phyloP scores from a whole-genome alignment of 2,888 invertebrate genomes.

The Acanthosepion pharaonis region DNA sequence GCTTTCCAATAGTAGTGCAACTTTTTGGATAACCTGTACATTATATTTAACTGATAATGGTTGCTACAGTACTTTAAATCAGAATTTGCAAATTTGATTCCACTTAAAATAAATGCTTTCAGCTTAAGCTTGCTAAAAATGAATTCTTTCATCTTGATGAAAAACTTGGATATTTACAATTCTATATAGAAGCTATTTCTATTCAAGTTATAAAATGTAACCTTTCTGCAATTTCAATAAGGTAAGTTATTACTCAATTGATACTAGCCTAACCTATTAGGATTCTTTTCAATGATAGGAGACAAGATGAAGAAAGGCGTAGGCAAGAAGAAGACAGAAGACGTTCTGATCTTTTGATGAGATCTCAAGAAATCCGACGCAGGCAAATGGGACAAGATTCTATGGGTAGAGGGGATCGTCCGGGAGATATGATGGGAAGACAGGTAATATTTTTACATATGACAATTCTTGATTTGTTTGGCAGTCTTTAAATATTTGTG shows the following conservation, averaged over 20 bases:
- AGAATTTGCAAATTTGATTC: too few relatives aligned
- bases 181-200: not conserved
- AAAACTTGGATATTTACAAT: too few relatives aligned
- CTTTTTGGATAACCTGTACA: too few relatives aligned
- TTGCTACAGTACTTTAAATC: too few relatives aligned
- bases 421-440: conserved; percentile 57
- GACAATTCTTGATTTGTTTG: too few relatives aligned
- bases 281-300: conserved; percentile 50
- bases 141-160: too few relatives aligned
- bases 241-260: not conserved
- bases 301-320: conserved; percentile 58
- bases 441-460: not conserved
- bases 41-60: too few relatives aligned
- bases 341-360: conserved; percentile 61
- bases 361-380: conserved; percentile 55
- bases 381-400: conserved; percentile 50
- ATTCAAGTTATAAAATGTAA: not conserved
- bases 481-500: not conserved
- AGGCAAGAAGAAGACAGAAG: conserved; percentile 59
- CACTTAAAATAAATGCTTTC: too few relatives aligned
- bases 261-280: not conserved
- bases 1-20: too few relatives aligned
- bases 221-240: not conserved
- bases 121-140: too few relatives aligned
- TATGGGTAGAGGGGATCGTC: conserved; percentile 48